These are phyloP conservation scores for Brachyistius frenatus DNA, from an alignment of 2,113 vertebrate species.

Conservation along the genomic window DNA sequence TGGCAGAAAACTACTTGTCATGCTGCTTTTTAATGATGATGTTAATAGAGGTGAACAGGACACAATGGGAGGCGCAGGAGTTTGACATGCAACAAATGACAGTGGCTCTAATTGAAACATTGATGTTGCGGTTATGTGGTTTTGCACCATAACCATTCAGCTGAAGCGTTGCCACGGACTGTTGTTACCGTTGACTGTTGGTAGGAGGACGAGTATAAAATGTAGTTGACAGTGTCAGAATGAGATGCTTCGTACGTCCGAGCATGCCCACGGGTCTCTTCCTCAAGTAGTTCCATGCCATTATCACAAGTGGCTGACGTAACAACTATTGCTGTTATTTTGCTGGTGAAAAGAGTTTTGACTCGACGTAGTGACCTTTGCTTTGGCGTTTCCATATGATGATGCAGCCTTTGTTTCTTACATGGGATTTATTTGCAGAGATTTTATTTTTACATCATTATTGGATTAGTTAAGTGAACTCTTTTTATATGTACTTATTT, in stretches of 20 bases:
- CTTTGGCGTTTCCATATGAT: too few relatives aligned
- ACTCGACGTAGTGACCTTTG: too few relatives aligned
- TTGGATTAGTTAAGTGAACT: too few relatives aligned
- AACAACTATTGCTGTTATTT: neutral
- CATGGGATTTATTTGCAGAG: too few relatives aligned
- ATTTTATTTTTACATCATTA: too few relatives aligned
- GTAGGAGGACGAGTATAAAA: neutral
- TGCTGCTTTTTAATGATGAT: neutral
- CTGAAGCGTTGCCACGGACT: neutral
- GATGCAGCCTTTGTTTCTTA: too few relatives aligned
- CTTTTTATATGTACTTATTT: too few relatives aligned
- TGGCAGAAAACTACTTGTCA: neutral
- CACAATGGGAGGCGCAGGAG: neutral
- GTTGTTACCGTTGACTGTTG: neutral
- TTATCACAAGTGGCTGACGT: neutral
- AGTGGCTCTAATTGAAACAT: neutral
- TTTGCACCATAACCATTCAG: neutral
- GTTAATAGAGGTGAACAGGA: neutral
- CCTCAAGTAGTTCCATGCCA: neutral
- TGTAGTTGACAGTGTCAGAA: neutral
- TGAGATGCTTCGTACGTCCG: neutral
- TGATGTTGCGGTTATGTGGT: neutral
- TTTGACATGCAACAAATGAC: neutral
- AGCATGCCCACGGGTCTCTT: neutral
- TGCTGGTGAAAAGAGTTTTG: too few relatives aligned